Evolutionary conservation across 1,140 invertebrate genomes (phyloP), one percentile per base, ranked within the genome.

Genomic region (Telenomus remus): DNA sequence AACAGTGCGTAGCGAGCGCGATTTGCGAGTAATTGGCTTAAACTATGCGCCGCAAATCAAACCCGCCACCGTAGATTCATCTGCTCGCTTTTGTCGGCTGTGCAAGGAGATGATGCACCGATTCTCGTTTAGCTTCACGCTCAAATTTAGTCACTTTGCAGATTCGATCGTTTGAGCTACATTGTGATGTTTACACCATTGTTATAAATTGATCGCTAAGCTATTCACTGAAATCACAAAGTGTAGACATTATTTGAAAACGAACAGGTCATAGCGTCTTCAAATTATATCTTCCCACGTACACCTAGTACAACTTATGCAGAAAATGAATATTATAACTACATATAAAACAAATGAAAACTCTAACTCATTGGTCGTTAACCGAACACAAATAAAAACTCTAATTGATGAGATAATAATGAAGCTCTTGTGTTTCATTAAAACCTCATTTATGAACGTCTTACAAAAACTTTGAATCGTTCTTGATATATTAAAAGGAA

Each of bases 41-140:
- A 84, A 86, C 83, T 85, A 85, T 83, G 83, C 81, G 83, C 82
- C 81, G 82, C 85, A 86, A 87, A 87, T 87, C 86, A 86, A 87
- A 85, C 73, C 79, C 75, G 69, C 76, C 80, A 47, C 54, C 64
- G 70, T 55, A 75, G 54, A 59, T 73, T 56, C 55, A 64, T 68
- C 48, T 63, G 48, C 43, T 14, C 51, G 15, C 75, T 70, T 56
- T 57, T 64, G 60, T 57, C 61, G 27, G 44, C 44, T 48, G 55
- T 44, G 46, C 35, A 19, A 12, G 37, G 44, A 59, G 46, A 59
- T 59, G 56, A 49, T 42, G 35, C 50, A 13, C 15, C 35, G 9
- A 34, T 49, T 57, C 43, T 48, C 44, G 44, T 44, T 15, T 55
- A 43, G 34, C 55, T 49, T n/a, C 7, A 14, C 2, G 14, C 33